Evolutionary conservation across 2,113 vertebrate species (phyloP).

Genomic region (Leuciscus idus): DNA sequence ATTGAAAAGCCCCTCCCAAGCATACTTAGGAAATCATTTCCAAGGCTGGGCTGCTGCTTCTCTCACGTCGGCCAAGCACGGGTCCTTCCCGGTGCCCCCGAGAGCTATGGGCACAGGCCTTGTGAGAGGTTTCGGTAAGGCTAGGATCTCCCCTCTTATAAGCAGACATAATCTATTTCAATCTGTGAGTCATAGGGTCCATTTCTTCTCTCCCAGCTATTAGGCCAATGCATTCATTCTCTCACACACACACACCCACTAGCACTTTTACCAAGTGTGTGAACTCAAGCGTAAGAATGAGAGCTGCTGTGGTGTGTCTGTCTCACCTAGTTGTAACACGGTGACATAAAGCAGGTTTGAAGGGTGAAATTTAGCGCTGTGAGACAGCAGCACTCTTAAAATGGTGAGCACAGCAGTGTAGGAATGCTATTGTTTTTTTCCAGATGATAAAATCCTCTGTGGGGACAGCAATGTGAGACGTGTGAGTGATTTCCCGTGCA

Average conservation of each 20-base stretch:
- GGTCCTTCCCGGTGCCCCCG: constrained; percentile 41
- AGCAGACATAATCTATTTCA: constrained; percentile 37
- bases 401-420: constrained; percentile 32
- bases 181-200: constrained; percentile 46
- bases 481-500: constrained; percentile 39
- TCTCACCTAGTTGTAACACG: constrained; percentile 41
- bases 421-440: constrained; percentile 47
- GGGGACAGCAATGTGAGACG: constrained; percentile 38
- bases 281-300: constrained; percentile 44
- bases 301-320: constrained; percentile 44
- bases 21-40: constrained; percentile 59
- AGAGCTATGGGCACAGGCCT: constrained; percentile 13
- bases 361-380: constrained; percentile 51
- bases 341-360: constrained; percentile 49
- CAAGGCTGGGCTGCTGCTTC: constrained; percentile 38
- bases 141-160: constrained; percentile 33
- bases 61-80: constrained; percentile 37
- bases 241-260: background rate
- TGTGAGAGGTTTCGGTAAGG: background rate
- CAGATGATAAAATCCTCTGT: constrained; percentile 47
- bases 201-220: constrained; percentile 28
- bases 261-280: background rate
- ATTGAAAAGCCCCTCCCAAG: constrained; percentile 59
- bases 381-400: constrained; percentile 41
- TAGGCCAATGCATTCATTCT: constrained; percentile 16